Percentiles rank a stretch among this genome's conserved stretches.
These are phyloP conservation scores for Cirrhinus mrigala DNA, from an alignment of 2,797 vertebrate genomes.

Conservation along the genomic window DNA sequence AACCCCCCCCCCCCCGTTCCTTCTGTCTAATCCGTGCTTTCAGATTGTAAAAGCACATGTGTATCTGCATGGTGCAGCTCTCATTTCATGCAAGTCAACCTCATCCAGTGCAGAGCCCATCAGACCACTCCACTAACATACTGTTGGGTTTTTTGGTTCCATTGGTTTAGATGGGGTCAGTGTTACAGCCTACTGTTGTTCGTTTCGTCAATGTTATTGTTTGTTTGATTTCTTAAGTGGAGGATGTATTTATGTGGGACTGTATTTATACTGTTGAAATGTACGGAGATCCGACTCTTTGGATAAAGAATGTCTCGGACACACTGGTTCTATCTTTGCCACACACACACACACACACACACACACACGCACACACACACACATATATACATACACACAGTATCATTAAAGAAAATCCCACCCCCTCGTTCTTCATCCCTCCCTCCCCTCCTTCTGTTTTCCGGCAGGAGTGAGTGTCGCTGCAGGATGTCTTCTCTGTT, in stretches of 20 bases:
- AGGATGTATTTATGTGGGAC: conserved; percentile 59
- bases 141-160: conserved; percentile 22
- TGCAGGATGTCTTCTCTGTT: conserved; percentile 22
- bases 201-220: conserved; percentile 19
- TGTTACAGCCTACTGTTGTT: conserved; percentile 44
- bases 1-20: background rate
- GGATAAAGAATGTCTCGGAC: conserved; percentile 31
- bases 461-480: background rate
- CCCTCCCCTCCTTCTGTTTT: background rate
- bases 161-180: conserved; percentile 36
- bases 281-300: conserved; percentile 31
- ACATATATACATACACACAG: background rate
- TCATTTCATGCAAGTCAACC: conserved; percentile 12
- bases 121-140: conserved; percentile 11
- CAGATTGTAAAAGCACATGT: conserved; percentile 23
- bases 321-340: conserved; percentile 24
- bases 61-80: conserved; percentile 22
- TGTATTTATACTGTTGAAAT: conserved; percentile 61
- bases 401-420: conserved; percentile 35
- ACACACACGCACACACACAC: background rate
- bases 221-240: conserved; percentile 15
- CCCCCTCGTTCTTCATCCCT: conserved; percentile 8
- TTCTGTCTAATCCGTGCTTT: conserved; percentile 42
- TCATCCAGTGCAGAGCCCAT: background rate
- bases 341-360: background rate